A percentile compares a stretch with the other conserved stretches of the same genome.
Evolutionary conservation across 2,888 invertebrate species (phyloP).

Genomic region (Leucozona laternaria): DNA sequence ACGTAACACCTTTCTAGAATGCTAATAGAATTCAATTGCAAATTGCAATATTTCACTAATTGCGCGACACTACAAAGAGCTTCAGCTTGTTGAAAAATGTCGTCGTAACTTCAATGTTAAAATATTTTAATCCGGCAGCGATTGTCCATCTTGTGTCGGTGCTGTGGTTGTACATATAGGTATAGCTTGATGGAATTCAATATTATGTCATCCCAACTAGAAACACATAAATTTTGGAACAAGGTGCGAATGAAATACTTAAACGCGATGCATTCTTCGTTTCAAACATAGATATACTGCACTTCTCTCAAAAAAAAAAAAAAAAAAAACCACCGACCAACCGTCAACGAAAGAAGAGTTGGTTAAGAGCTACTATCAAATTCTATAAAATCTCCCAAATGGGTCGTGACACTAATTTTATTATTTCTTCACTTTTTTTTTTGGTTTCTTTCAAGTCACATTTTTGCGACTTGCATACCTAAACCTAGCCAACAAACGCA

Average conservation of each 20-base stretch:
- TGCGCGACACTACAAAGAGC: constrained; percentile 55
- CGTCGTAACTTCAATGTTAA: constrained; percentile 40
- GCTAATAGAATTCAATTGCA: constrained; percentile 23
- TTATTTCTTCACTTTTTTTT: constrained; percentile 1
- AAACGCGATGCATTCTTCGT: constrained; percentile 44
- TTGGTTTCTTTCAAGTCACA: constrained; percentile 22
- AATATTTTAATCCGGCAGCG: constrained; percentile 68
- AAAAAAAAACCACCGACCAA: constrained; percentile 8
- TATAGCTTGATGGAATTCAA: constrained; percentile 36
- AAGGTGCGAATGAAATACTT: constrained; percentile 51
- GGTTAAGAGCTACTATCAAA: constrained; percentile 44
- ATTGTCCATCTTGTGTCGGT: constrained; percentile 13
- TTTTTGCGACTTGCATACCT: constrained; percentile 30
- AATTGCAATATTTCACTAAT: constrained; percentile 46
- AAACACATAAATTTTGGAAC: constrained; percentile 53
- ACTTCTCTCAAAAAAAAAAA: not conserved
- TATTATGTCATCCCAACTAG: constrained; percentile 59
- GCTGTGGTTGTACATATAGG: not conserved
- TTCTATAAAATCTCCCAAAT: constrained; percentile 60
- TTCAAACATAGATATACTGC: constrained; percentile 11
- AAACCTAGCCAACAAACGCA: not conserved
- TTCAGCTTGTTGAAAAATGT: not conserved
- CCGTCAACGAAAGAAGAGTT: not conserved
- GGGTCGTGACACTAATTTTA: constrained; percentile 55
- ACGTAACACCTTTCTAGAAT: constrained; percentile 30